Evolutionary conservation across 2,797 vertebrate species (phyloP), one percentile per base, ranked within the genome.

Genomic region (Rhynchotus rufescens): DNA sequence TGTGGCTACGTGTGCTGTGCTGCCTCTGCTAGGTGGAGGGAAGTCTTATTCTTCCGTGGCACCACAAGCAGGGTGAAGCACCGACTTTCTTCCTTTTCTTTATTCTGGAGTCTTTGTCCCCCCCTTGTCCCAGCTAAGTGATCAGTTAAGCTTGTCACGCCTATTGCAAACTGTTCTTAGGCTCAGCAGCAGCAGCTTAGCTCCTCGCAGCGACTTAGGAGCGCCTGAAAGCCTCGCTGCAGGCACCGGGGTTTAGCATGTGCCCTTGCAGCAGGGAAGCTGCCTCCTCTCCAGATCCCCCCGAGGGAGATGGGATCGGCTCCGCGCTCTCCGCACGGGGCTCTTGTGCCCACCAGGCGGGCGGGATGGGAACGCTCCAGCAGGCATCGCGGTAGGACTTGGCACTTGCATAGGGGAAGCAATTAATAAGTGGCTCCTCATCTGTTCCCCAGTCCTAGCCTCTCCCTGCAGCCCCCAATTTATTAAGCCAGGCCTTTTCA

Each of bases 371-470:
- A 82, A n/a, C 23, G 75, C 84, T 91, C 89, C 86, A 81, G 44
- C 80, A 76, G 73, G 38, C 68, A 61, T 82, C 73, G 1, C 59
- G 38, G 89, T 93, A 92, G 80, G 59, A 87, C 72, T 95, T 96
- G 94, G 96, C 94, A 94, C 93, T 96, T 96, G 95, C 86, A 59
- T 80, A 93, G 94, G 95, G 96, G 97, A 98, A 97, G 91, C 96
- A 97, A 97, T 98, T 97, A 98, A 98, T 98, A 98, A 97, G 94
- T 91, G 92, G 94, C 95, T 94, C 67, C 88, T 98, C 97, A 97
- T 97, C 93, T 97, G 96, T 97, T 98, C 94, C 96, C 95, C 96
- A 96, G 96, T 94, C 95, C 95, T 91, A 92, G 92, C 81, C 96
- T 90, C 84, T 97, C 96, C 92, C 83, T 79, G 90, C 95, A 95